Evolutionary conservation across 2,797 vertebrate genomes (phyloP).

Genomic region (Ptychobarbus kaznakovi): DNA sequence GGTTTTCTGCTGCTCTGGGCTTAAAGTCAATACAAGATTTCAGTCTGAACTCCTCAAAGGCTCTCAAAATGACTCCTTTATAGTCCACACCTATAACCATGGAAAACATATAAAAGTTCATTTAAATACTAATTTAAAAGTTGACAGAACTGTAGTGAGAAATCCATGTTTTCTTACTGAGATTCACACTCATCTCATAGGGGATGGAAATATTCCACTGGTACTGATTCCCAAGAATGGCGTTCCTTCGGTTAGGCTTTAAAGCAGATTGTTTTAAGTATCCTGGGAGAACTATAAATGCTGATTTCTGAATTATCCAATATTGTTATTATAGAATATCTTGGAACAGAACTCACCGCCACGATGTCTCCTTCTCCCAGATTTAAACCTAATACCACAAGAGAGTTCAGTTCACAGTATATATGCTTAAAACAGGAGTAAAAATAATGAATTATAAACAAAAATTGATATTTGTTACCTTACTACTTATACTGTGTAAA

Average conservation of each 20-base stretch:
- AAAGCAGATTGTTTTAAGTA: background rate
- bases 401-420: background rate
- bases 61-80: conserved; percentile 83
- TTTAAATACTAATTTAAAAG: background rate
- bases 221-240: background rate
- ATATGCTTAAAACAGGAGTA: background rate
- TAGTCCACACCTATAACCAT: conserved; percentile 81
- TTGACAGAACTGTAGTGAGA: background rate
- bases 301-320: background rate
- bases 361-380: conserved; percentile 33
- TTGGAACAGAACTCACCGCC: background rate
- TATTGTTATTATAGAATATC: background rate
- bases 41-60: conserved; percentile 85
- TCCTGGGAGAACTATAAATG: too few species aligned
- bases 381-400: conserved; percentile 25
- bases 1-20: conserved; percentile 76
- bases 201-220: background rate
- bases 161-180: conserved; percentile 13
- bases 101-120: background rate
- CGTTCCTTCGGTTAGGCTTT: background rate
- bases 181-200: background rate
- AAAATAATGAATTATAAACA: background rate
- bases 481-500: background rate
- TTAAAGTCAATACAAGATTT: conserved; percentile 91
- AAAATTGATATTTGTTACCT: background rate